Percentiles rank a stretch among this genome's conserved stretches.
phyloP scores from a whole-genome alignment of 2,888 invertebrate genomes.

The Sinodicranocentrus sp. region DNA sequence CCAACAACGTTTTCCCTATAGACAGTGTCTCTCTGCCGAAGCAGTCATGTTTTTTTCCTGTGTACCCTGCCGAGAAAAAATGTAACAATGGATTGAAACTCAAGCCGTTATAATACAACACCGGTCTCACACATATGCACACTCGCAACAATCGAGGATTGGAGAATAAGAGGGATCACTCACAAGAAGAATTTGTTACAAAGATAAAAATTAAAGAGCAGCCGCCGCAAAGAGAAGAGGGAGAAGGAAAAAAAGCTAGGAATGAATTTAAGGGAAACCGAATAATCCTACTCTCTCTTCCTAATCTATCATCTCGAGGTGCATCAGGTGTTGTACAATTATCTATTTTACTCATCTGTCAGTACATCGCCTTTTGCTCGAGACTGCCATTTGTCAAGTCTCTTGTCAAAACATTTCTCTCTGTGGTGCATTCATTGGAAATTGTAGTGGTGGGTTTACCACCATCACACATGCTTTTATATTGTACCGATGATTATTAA shows the following conservation, averaged over 20 bases:
- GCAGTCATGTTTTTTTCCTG: no score
- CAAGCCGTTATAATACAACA: conserved; percentile 18
- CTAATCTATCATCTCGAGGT: conserved; percentile 61
- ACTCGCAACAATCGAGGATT: conserved; percentile 23
- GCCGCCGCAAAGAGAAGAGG: no score
- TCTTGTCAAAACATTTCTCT: conserved; percentile 75
- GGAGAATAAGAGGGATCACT: background rate
- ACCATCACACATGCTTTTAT: conserved; percentile 20
- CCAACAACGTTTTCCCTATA: no score
- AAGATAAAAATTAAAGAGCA: conserved; percentile 63
- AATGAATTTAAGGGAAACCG: conserved; percentile 28
- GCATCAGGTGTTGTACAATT: conserved; percentile 62
- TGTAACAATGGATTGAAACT: conserved; percentile 38
- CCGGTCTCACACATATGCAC: conserved; percentile 19
- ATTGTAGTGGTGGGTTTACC: background rate
- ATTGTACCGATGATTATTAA: conserved; percentile 49
- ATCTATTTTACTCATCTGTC: conserved; percentile 72
- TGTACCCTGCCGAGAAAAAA: conserved; percentile 29
- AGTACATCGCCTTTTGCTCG: conserved; percentile 60
- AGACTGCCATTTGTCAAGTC: conserved; percentile 76
- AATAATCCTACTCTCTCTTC: conserved; percentile 7
- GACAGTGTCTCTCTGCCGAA: no score
- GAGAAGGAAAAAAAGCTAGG: background rate
- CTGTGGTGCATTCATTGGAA: background rate
- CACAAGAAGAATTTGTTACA: conserved; percentile 51